These are phyloP conservation scores for Brachyptera putata DNA, from an alignment of 2,888 invertebrate genomes.

Conservation along the genomic window DNA sequence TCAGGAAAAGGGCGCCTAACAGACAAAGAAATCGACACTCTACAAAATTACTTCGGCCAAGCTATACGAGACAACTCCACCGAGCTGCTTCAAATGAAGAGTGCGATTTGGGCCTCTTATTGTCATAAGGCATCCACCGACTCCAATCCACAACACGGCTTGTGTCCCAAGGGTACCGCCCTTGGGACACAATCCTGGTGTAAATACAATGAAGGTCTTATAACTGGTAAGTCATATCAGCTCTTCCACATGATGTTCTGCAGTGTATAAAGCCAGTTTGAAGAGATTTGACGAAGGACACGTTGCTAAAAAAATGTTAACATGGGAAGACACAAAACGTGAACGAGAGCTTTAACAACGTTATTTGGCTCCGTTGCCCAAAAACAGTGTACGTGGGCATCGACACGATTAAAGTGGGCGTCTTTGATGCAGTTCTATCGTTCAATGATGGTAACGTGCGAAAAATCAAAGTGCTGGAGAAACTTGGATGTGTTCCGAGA, in stretches of 20 bases:
- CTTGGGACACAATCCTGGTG: constrained; percentile 32
- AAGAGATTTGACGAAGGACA: constrained; percentile 15
- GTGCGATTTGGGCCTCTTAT: constrained; percentile 30
- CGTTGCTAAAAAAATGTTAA: constrained; percentile 20
- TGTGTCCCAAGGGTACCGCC: constrained; percentile 25
- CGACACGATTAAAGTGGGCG: constrained; percentile 21
- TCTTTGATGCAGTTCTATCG: constrained; percentile 20
- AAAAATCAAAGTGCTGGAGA: background rate
- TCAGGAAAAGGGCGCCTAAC: constrained; percentile 14
- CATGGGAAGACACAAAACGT: constrained; percentile 24
- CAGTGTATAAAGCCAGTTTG: constrained; percentile 29
- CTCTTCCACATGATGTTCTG: constrained; percentile 24
- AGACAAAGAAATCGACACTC: constrained; percentile 18
- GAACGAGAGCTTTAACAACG: constrained; percentile 25
- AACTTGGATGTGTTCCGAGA: background rate
- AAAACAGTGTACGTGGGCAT: constrained; percentile 27
- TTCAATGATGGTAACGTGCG: constrained; percentile 27
- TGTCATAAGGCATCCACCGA: constrained; percentile 30
- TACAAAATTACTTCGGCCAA: constrained; percentile 28
- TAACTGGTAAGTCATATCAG: no score
- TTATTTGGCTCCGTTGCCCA: constrained; percentile 24
- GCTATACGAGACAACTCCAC: constrained; percentile 26
- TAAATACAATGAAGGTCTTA: constrained; percentile 15
- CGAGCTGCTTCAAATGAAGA: constrained; percentile 24
- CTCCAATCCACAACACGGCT: constrained; percentile 26